Evolutionary conservation across 37 sponge, comb jelly and placozoan species (phyloP).

Genomic region (Haliclona indistincta): DNA sequence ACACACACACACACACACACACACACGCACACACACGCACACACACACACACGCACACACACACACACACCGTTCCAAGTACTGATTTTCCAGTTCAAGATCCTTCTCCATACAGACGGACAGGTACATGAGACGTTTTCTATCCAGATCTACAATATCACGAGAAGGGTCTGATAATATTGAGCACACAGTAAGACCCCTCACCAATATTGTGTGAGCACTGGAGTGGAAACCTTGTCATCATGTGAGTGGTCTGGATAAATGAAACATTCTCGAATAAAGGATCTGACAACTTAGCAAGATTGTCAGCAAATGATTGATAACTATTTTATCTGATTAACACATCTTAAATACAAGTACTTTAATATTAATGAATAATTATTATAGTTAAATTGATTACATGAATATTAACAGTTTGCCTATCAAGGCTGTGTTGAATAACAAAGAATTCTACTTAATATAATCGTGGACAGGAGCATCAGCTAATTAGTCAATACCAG

Average conservation of each 20-base stretch:
- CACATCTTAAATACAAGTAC: not conserved
- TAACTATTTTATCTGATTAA: not conserved
- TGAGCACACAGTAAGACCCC: too few species aligned
- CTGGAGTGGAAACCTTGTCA: slow-evolving; percentile 30
- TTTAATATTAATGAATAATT: not conserved
- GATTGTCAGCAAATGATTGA: not conserved
- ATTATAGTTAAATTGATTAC: not conserved
- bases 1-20: not conserved
- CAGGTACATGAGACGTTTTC: slow-evolving; percentile 16
- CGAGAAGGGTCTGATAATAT: too few species aligned
- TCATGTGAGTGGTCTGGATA: slow-evolving; percentile 42
- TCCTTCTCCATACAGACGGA: slow-evolving; percentile 34
- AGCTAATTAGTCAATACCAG: too few species aligned
- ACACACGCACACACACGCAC: not conserved
- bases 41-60: not conserved
- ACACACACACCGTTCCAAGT: slow-evolving; percentile 4
- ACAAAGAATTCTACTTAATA: too few species aligned
- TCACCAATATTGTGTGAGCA: slow-evolving; percentile 37
- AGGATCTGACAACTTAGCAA: too few species aligned
- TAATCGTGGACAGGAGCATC: too few species aligned
- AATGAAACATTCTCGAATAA: too few species aligned
- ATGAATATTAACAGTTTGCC: too few species aligned
- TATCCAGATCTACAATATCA: slow-evolving; percentile 1
- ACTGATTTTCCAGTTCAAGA: slow-evolving; percentile 18
- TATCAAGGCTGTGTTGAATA: too few species aligned